A percentile compares a stretch with the other conserved stretches of the same genome.
Conservation (phyloP, 2,113 vertebrate genomes). For the Eidolon helvum region DNA sequence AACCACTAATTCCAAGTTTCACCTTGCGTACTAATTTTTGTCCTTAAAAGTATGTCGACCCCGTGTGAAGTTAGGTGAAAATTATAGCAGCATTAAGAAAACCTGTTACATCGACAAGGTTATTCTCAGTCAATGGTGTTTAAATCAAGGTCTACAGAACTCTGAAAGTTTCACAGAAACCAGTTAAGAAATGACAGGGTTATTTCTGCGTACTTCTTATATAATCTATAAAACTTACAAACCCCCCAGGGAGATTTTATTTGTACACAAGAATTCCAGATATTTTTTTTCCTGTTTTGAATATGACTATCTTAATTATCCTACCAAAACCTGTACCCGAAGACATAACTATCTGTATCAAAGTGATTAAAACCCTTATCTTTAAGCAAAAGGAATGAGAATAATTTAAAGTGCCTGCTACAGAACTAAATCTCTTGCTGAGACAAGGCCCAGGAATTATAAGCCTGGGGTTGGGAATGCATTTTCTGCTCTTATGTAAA, state of each 20-base stretch:
- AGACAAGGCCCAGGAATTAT: not conserved
- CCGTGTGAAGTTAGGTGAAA: constrained; percentile 44
- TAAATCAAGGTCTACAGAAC: not conserved
- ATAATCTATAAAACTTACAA: not conserved
- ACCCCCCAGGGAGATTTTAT: not conserved
- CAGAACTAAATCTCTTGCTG: constrained; percentile 43
- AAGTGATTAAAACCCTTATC: constrained; percentile 46
- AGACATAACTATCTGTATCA: not conserved
- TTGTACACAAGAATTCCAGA: not conserved
- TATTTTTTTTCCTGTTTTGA: not conserved
- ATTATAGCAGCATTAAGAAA: not conserved
- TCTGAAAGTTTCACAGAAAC: not conserved
- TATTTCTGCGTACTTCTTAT: not conserved
- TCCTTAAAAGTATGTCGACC: not conserved
- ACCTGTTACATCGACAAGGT: not conserved
- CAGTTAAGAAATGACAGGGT: not conserved
- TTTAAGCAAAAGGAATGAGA: constrained; percentile 63
- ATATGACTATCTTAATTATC: constrained; percentile 49
- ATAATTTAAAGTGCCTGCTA: constrained; percentile 56
- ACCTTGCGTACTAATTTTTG: constrained; percentile 45
- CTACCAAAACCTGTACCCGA: not conserved
- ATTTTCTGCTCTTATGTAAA: not conserved
- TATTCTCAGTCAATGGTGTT: not conserved
- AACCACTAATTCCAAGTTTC: not conserved
- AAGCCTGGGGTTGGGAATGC: not conserved